Evolutionary conservation across 2,113 vertebrate genomes (phyloP), one percentile per base, ranked within the genome.

Genomic region (Lota lota): DNA sequence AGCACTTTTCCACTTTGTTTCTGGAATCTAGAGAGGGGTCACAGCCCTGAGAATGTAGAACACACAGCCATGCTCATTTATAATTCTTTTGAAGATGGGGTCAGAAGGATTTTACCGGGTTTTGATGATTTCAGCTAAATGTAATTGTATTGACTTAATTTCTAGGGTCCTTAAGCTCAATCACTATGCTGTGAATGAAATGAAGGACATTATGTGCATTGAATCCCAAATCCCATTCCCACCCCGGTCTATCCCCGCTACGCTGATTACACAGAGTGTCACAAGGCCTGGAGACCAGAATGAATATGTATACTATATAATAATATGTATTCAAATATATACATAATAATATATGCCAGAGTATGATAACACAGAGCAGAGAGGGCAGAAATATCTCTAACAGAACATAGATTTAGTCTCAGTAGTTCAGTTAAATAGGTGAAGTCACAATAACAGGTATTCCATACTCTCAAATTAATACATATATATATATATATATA

Each of bases 101-200:
- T 6, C 16, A 56, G n/a, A 56, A 4, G 53, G 53, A 67, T 73
- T 74, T 75, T 53, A 72, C 68, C 54, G 20, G 56, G 17, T 75
- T 75, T 84, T 70, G 75, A 28, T 83, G 40, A 75, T 70, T 74
- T 69, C 66, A 69, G 54, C 63, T 0, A 57, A 80, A 78, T 83
- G 20, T 77, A 75, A 80, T 66, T 59, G 65, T 72, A 81, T 82
- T 77, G 76, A 88, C 79, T 76, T 57, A 64, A 74, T 75, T 74
- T 74, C 19, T 33, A 12, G 3, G 22, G 65, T 67, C 47, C 64
- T 36, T 12, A 79, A 78, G 78, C 72, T 75, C 72, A 47, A 68
- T 87, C 70, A 71, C 69, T 75, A 50, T 63, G 64, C 61, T 74
- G 54, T 73, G 77, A 84, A 87, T 78, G 62, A 85, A 84, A 80